phyloP scores from a whole-genome alignment of 2,797 vertebrate genomes.

The Anguilla pacifica region DNA sequence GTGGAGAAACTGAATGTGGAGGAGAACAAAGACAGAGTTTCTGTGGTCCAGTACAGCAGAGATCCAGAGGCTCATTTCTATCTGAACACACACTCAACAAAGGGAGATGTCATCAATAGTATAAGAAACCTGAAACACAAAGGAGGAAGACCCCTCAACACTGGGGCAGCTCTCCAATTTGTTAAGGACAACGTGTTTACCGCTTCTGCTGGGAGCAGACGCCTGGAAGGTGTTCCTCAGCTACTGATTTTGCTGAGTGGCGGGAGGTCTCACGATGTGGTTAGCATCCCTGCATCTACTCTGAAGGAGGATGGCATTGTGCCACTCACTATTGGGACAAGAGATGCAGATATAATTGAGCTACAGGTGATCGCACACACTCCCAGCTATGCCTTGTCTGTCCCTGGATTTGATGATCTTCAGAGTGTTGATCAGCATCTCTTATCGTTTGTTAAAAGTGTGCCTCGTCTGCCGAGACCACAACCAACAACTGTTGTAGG shows the following conservation, averaged over 20 bases:
- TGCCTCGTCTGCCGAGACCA: conserved; percentile 61
- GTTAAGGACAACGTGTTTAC: conserved; percentile 68
- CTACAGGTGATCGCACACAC: conserved; percentile 71
- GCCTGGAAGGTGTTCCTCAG: conserved; percentile 66
- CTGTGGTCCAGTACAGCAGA: conserved; percentile 85
- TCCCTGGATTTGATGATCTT: conserved; percentile 64
- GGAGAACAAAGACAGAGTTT: conserved; percentile 79
- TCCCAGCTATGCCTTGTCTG: conserved; percentile 70
- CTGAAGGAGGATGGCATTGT: conserved; percentile 63
- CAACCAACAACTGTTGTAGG: conserved; percentile 55
- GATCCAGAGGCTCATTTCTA: conserved; percentile 77
- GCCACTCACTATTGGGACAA: conserved; percentile 66
- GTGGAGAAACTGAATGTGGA: conserved; percentile 77
- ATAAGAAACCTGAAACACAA: conserved; percentile 73
- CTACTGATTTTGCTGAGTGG: conserved; percentile 70
- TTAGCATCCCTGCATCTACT: conserved; percentile 53
- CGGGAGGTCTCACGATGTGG: conserved; percentile 68
- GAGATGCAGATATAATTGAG: conserved; percentile 69
- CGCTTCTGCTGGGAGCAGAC: conserved; percentile 65
- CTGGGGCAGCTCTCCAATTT: conserved; percentile 81
- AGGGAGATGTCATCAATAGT: conserved; percentile 73
- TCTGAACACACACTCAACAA: conserved; percentile 79
- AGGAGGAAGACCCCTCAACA: conserved; percentile 75
- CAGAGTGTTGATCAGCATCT: conserved; percentile 63
- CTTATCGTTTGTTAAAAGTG: conserved; percentile 69